Evolutionary conservation across 2,113 vertebrate species (phyloP).

Genomic region (Esox niger): DNA sequence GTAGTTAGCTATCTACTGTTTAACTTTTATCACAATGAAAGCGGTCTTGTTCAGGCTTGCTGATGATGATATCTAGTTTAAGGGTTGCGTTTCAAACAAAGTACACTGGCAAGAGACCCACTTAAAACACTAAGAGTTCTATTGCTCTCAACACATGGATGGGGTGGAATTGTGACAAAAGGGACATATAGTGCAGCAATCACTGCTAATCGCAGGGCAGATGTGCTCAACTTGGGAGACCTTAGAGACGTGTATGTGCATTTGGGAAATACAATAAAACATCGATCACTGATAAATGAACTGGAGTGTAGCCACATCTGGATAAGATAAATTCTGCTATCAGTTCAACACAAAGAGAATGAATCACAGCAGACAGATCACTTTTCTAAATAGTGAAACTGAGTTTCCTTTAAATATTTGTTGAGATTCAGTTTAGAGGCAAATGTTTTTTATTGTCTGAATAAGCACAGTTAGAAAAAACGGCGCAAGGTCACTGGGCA

Average conservation of each 20-base stretch:
- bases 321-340: not conserved
- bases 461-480: not conserved
- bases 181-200: not conserved
- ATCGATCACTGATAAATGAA: not conserved
- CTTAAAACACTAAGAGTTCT: not conserved
- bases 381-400: not conserved
- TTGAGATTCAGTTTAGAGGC: not conserved
- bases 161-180: not conserved
- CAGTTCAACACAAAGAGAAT: constrained; percentile 1
- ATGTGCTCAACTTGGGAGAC: not conserved
- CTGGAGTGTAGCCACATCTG: not conserved
- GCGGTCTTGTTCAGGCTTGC: too few relatives aligned
- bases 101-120: too few relatives aligned
- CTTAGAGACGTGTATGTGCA: not conserved
- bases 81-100: too few relatives aligned
- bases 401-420: constrained; percentile 27
- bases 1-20: too few relatives aligned
- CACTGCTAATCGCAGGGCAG: not conserved
- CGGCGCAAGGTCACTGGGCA: not conserved
- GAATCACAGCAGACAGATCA: not conserved
- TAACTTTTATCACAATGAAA: too few relatives aligned
- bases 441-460: not conserved
- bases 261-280: too few relatives aligned
- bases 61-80: too few relatives aligned
- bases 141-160: not conserved